Percentiles rank a stretch among this genome's conserved stretches.
These are phyloP conservation scores for Ammodytes dubius DNA, from an alignment of 2,113 vertebrate species.

Conservation along the genomic window DNA sequence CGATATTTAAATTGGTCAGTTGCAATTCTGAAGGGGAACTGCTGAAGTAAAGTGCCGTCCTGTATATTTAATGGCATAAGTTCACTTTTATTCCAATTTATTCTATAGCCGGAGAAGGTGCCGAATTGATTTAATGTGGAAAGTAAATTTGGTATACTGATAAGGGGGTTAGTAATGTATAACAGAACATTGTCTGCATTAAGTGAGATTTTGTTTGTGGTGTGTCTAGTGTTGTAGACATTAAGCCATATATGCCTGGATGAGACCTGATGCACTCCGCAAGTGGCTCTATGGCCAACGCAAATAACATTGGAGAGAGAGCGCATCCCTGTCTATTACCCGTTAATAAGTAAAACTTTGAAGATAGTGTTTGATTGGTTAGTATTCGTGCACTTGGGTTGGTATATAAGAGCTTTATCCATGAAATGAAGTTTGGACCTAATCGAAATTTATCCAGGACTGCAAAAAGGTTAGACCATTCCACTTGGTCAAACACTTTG, in stretches of 20 bases:
- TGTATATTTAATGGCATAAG: background rate
- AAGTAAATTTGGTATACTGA: background rate
- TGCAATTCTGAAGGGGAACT: background rate
- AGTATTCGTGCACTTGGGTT: no score
- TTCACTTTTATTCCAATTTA: background rate
- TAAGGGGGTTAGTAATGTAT: background rate
- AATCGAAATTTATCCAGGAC: no score
- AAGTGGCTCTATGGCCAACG: background rate
- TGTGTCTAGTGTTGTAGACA: background rate
- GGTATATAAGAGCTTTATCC: background rate
- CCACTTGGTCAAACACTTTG: no score
- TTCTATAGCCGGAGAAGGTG: no score
- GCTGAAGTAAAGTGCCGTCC: background rate
- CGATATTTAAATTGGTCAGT: no score
- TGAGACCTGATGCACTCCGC: background rate
- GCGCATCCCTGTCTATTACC: no score
- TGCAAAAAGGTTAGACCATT: no score
- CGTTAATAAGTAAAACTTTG: no score
- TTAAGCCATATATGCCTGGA: background rate
- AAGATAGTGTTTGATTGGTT: no score
- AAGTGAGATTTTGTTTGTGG: background rate
- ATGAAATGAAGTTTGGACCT: no score
- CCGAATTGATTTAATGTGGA: background rate
- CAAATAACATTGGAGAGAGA: no score
- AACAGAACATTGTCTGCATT: background rate